These are phyloP conservation scores for Trichogramma pretiosum DNA, from an alignment of 1,140 invertebrate species.

Conservation along the genomic window DNA sequence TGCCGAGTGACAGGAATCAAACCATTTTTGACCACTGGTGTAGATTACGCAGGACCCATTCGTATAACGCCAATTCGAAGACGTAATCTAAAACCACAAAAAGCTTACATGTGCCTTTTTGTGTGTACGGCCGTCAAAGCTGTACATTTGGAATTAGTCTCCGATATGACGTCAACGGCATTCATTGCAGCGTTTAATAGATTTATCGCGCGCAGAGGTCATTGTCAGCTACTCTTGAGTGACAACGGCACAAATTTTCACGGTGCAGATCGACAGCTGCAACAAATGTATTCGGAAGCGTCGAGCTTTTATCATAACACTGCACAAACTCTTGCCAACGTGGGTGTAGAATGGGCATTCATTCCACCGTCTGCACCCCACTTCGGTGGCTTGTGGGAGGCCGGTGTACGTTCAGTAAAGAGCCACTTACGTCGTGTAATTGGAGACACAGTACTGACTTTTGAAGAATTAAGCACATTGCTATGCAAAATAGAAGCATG, in stretches of 20 bases:
- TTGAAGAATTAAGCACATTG: conserved; percentile 13
- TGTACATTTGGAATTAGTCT: no score
- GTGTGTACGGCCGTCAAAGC: no score
- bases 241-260: no score
- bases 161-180: no score
- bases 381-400: conserved; percentile 4
- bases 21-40: not conserved
- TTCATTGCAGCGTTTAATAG: no score
- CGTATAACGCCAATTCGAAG: no score
- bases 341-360: not conserved
- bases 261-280: not conserved
- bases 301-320: not conserved
- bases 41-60: not conserved
- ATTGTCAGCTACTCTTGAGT: no score
- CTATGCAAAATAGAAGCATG: conserved; percentile 17
- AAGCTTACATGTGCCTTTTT: not conserved
- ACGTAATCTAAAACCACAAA: no score
- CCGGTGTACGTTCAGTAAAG: conserved; percentile 30
- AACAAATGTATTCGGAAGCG: not conserved
- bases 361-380: no score
- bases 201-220: no score
- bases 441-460: conserved; percentile 6
- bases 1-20: not conserved
- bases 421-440: conserved; percentile 22
- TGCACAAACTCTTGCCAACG: not conserved